Evolutionary conservation across 2,113 vertebrate species (phyloP), one percentile per base, ranked within the genome.

Genomic region (Ammospiza caudacuta): DNA sequence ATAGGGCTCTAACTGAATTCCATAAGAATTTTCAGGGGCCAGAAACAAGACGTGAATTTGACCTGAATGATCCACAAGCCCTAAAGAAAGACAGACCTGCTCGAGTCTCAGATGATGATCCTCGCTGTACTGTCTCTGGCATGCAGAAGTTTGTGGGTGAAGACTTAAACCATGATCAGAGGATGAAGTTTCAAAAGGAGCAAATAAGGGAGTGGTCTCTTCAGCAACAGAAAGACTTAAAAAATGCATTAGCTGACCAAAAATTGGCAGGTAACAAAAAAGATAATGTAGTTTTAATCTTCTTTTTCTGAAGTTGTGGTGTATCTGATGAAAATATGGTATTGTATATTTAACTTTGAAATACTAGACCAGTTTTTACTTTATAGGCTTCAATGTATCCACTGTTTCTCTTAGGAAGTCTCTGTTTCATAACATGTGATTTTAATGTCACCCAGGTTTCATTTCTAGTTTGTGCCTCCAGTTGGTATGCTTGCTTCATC

Each of bases 91-190:
- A 97, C 25, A 92, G 58, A n/a, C 97, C 98, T 28, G 95, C 94
- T 37, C 85, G 95, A 19, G 80, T 97, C 80, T 97, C 97, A 14
- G 98, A 96, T 15, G 66, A 3, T 23, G 98, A 98, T 33, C 80
- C 89, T 25, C 89, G 80, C 16, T 98, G 98, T n/a, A 97, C 97
- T 1, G 1, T 97, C 2, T 98, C 98, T 77, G 97, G 98, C 49
- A 96, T 98, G 89, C 98, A 98, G 49, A 98, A 98, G 27, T 98
- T 99, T 79, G 44, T 97, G 90, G 99, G 99, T 18, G 99, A 99
- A 94, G 99, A 99, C 77, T 91, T 97, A 17, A 97, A 96, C 63
- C 88, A 89, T 29, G 12, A 31, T 5, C 82, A 94, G 57, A 97
- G 99, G 47, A 95, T 68, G 83, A 98, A 87, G 85, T 98, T 97